A percentile compares a stretch with the other conserved stretches of the same genome.
Conservation (phyloP, 2,113 vertebrate genomes). For the Rhynchomys soricoides region DNA sequence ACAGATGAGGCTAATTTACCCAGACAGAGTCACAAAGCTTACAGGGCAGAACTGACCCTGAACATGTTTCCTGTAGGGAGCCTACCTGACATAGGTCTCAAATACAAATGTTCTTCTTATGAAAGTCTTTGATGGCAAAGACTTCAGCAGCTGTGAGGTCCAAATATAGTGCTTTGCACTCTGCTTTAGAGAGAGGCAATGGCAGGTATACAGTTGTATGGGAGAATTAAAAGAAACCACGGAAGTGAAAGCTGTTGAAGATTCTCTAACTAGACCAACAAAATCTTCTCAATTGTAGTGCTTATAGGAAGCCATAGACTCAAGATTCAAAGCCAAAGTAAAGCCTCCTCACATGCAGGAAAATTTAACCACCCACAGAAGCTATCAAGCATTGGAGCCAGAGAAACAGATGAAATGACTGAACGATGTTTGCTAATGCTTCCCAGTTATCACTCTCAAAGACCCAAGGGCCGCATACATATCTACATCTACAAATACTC, state of each 20-base stretch:
- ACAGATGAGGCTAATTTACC: neutral
- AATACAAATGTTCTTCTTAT: neutral
- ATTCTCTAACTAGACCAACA: constrained; percentile 17
- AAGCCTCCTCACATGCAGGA: neutral
- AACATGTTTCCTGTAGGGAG: constrained; percentile 8
- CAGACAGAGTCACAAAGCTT: constrained; percentile 7
- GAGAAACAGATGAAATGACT: constrained; percentile 23
- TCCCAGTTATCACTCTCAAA: neutral
- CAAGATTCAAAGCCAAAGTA: neutral
- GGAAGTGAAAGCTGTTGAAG: constrained; percentile 31
- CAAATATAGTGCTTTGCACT: neutral
- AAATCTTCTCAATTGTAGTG: constrained; percentile 25
- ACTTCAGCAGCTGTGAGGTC: constrained; percentile 4
- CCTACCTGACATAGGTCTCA: neutral
- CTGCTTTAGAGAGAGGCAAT: constrained; percentile 11
- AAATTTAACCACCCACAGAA: constrained; percentile 36
- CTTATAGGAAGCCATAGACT: constrained; percentile 14
- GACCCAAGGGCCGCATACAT: neutral
- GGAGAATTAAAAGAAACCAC: constrained; percentile 2
- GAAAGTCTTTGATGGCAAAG: constrained; percentile 1
- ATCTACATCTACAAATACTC: constrained; percentile 43
- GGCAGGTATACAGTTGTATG: neutral
- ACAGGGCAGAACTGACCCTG: neutral
- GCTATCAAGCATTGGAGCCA: neutral
- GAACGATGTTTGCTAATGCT: constrained; percentile 23